Evolutionary conservation across 2,113 vertebrate species (phyloP).

Genomic region (Ctenomys sociabilis): DNA sequence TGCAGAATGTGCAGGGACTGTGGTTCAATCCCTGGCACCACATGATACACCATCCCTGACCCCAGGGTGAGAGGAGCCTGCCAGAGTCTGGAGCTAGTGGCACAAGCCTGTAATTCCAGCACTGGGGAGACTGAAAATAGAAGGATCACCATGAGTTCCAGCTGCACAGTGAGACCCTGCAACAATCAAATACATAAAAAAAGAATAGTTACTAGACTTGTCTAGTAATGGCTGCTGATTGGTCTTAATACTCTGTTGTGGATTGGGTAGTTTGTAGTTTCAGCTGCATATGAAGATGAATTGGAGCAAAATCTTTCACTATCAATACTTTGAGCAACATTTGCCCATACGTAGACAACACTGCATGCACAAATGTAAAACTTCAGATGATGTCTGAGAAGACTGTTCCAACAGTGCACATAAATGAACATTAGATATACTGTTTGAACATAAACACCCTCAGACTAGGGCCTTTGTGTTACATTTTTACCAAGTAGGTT

Average conservation of each 20-base stretch:
- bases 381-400: background rate
- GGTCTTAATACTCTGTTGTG: background rate
- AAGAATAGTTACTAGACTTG: background rate
- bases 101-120: no score
- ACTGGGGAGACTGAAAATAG: no score
- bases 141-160: no score
- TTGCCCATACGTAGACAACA: background rate
- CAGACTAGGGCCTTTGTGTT: background rate
- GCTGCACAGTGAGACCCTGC: no score
- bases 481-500: background rate
- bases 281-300: background rate
- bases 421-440: background rate
- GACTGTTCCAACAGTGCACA: background rate
- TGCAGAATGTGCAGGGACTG: no score
- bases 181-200: no score
- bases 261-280: background rate
- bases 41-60: no score
- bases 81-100: no score
- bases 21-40: no score
- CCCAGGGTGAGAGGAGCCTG: no score
- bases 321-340: background rate
- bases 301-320: background rate
- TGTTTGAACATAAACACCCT: background rate
- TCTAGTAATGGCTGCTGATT: background rate
- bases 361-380: background rate